Conservation (phyloP, 92 coral and sea anemone species). For the Ricordea florida region DNA sequence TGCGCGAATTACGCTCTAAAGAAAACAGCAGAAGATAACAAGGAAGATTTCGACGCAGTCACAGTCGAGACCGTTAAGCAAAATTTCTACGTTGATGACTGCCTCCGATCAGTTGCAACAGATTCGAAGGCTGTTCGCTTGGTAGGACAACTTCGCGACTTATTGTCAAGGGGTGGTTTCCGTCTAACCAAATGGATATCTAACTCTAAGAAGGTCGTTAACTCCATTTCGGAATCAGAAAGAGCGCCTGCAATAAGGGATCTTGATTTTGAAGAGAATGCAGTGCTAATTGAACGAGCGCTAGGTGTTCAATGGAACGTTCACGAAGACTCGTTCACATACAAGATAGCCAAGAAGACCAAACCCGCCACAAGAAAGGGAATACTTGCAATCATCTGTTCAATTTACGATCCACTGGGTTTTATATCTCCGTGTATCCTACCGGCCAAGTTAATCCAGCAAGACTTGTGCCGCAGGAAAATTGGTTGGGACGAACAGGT, state of each 20-base stretch:
- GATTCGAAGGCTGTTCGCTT: not conserved
- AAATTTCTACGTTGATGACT: constrained; percentile 42
- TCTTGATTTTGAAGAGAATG: not conserved
- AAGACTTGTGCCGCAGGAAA: constrained; percentile 30
- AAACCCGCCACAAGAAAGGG: constrained; percentile 21
- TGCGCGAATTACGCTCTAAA: constrained; percentile 18
- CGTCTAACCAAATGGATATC: constrained; percentile 48
- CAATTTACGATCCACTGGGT: constrained; percentile 35
- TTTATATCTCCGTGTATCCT: constrained; percentile 24
- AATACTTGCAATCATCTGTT: constrained; percentile 19
- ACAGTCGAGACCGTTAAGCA: constrained; percentile 10
- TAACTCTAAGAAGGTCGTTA: not conserved
- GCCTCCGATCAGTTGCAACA: constrained; percentile 11
- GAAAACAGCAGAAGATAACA: constrained; percentile 27
- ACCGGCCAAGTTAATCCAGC: constrained; percentile 13
- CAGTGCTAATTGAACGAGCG: constrained; percentile 6
- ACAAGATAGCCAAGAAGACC: not conserved
- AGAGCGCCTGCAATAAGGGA: constrained; percentile 2
- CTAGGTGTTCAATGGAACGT: constrained; percentile 25
- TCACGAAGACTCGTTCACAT: not conserved
- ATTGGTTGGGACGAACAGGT: constrained; percentile 30
- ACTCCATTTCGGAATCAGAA: constrained; percentile 26
- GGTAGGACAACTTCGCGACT: not conserved
- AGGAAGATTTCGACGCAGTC: not conserved
- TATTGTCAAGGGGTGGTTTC: constrained; percentile 40